Conservation (phyloP, 2,888 invertebrate genomes). For the Lacanobia wlatinum region DNA sequence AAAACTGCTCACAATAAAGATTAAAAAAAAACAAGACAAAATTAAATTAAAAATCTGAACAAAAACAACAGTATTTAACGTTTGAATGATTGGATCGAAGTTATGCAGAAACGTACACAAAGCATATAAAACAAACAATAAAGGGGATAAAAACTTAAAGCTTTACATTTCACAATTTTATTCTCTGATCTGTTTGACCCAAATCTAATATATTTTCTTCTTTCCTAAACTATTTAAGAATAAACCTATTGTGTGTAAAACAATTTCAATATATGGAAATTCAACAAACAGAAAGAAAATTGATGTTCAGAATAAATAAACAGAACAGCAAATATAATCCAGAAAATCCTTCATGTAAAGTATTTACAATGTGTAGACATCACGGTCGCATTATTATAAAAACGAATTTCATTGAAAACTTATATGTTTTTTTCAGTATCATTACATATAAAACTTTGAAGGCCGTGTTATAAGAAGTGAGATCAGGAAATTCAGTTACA, state of each 20-base stretch:
- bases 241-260: not conserved
- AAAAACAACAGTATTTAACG: not conserved
- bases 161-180: not conserved
- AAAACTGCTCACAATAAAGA: not conserved
- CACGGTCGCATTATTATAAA: not conserved
- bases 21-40: too few species aligned
- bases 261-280: conserved; percentile 4
- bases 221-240: conserved; percentile 5
- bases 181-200: not conserved
- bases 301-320: conserved; percentile 7
- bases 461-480: not conserved
- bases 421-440: not conserved
- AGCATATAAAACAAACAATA: not conserved
- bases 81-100: not conserved
- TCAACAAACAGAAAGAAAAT: not conserved
- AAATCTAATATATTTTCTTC: conserved; percentile 12
- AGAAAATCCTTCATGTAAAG: conserved; percentile 14
- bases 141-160: not conserved
- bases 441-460: not conserved
- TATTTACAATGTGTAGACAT: conserved; percentile 4
- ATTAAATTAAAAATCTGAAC: not conserved
- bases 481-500: not conserved
- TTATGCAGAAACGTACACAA: not conserved
- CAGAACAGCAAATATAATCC: not conserved
- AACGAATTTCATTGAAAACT: not conserved